A percentile compares a stretch with the other conserved stretches of the same genome.
These are phyloP conservation scores for Meta bourneti DNA, from an alignment of 2,888 invertebrate genomes.

Conservation along the genomic window DNA sequence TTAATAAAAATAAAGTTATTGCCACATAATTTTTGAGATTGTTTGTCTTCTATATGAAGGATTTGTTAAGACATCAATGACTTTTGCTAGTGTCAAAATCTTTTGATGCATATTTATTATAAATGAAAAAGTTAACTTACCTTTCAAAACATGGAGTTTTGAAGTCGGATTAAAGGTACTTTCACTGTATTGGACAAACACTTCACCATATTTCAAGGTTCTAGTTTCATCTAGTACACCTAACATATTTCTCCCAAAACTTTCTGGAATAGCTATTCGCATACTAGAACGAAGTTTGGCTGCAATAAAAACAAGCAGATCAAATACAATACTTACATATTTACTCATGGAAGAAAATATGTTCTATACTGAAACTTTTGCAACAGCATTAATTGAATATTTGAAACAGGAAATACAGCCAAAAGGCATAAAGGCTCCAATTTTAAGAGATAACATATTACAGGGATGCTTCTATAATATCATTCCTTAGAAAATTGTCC, in stretches of 20 bases:
- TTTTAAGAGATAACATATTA: too few relatives aligned
- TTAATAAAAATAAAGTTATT: too few relatives aligned
- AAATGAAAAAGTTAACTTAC: conserved; percentile 20
- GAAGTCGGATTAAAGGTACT: conserved; percentile 46
- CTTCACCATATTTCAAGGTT: conserved; percentile 78
- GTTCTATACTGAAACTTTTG: background rate
- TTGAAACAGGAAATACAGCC: too few relatives aligned
- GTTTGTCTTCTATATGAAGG: too few relatives aligned
- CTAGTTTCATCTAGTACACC: conserved; percentile 79
- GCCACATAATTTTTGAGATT: too few relatives aligned
- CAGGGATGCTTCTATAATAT: too few relatives aligned
- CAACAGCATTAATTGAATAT: background rate
- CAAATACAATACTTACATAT: too few relatives aligned
- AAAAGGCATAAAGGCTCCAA: too few relatives aligned
- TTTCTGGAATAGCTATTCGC: conserved; percentile 77
- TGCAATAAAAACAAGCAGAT: background rate
- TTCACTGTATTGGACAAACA: conserved; percentile 78
- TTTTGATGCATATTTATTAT: too few relatives aligned
- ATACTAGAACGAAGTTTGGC: conserved; percentile 73
- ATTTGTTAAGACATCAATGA: too few relatives aligned
- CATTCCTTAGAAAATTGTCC: too few relatives aligned
- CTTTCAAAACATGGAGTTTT: conserved; percentile 47
- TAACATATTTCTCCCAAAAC: conserved; percentile 78
- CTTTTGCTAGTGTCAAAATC: too few relatives aligned
- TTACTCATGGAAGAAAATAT: background rate